Conservation (phyloP, 2,797 vertebrate species). For the Euphonia xanthogaster region DNA sequence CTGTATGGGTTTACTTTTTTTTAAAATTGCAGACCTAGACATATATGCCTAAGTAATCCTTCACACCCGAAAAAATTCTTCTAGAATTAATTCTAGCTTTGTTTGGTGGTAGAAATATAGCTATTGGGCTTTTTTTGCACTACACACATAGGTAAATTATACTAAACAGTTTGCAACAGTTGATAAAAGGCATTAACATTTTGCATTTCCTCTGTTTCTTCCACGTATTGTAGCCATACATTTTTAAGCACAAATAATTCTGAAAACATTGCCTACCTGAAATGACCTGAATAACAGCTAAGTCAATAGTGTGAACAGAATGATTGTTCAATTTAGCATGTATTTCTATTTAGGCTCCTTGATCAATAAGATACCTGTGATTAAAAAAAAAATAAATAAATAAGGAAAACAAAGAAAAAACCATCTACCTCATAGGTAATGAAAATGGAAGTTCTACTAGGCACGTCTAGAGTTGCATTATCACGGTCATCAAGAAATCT, state of each 20-base stretch:
- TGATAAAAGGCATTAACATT: background rate
- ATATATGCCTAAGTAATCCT: background rate
- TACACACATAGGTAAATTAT: background rate
- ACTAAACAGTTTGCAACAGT: background rate
- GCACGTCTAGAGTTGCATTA: background rate
- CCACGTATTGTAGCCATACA: background rate
- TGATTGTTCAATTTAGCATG: constrained; percentile 12
- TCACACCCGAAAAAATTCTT: background rate
- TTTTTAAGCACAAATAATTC: constrained; percentile 1
- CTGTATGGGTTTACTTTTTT: background rate
- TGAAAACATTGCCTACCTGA: background rate
- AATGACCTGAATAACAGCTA: background rate
- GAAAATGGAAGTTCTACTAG: background rate
- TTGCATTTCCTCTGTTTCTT: background rate
- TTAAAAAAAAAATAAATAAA: background rate
- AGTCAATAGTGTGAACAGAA: background rate
- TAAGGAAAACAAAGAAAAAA: background rate
- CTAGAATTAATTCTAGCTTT: background rate
- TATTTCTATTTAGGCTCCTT: background rate
- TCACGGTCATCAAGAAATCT: background rate
- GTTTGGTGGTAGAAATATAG: background rate
- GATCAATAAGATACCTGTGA: background rate
- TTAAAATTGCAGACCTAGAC: background rate
- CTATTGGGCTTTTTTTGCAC: background rate
- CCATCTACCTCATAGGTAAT: background rate